Percentiles rank a stretch among this genome's conserved stretches.
Conservation (phyloP, 2,797 vertebrate genomes). For the Salmo trutta region DNA sequence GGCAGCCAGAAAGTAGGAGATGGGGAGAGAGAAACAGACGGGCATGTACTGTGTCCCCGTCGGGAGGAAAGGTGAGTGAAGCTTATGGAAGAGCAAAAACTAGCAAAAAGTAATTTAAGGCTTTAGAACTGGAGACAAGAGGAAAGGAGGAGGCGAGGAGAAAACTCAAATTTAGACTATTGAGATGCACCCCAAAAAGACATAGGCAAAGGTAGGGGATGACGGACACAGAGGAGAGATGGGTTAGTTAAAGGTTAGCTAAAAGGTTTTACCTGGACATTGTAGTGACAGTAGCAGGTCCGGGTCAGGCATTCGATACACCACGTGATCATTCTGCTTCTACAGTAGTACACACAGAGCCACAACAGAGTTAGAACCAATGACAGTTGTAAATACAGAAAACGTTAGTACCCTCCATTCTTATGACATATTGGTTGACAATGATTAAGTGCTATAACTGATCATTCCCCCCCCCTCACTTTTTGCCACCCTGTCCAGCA, state of each 20-base stretch:
- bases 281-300: constrained; percentile 54
- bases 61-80: not conserved
- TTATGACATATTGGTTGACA: not conserved
- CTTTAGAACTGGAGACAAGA: constrained; percentile 15
- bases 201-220: not conserved
- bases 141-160: not conserved
- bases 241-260: not conserved
- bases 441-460: not conserved
- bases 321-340: constrained; percentile 76
- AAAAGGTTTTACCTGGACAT: constrained; percentile 69
- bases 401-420: not conserved
- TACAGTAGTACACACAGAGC: constrained; percentile 38
- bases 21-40: not conserved
- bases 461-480: not conserved
- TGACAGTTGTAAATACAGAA: not conserved
- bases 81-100: not conserved
- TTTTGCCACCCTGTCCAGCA: not conserved
- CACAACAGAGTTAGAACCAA: not conserved
- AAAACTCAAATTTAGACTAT: not conserved
- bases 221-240: constrained; percentile 11
- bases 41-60: not conserved
- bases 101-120: not conserved
- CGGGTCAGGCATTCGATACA: constrained; percentile 78
- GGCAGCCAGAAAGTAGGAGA: constrained; percentile 3
- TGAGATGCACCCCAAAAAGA: not conserved